A percentile compares a stretch with the other conserved stretches of the same genome.
Conservation (phyloP, 2,888 invertebrate species). For the Amiota communis region DNA sequence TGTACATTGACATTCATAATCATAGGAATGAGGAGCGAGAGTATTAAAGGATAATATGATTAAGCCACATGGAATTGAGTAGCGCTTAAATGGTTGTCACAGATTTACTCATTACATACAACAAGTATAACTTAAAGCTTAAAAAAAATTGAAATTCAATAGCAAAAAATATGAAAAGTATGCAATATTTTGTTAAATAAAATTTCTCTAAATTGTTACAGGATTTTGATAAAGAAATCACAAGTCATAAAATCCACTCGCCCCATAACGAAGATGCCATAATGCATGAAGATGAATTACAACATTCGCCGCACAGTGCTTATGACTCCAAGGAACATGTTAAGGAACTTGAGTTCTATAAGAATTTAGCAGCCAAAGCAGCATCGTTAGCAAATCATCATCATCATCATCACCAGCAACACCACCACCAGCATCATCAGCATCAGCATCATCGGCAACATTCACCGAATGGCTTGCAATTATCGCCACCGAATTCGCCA, state of each 20-base stretch:
- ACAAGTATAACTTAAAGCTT: background rate
- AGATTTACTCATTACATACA: conserved; percentile 6
- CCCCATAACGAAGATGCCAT: conserved; percentile 49
- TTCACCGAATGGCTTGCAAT: conserved; percentile 42
- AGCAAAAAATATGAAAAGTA: background rate
- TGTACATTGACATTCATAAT: too few relatives aligned
- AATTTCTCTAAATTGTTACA: conserved; percentile 49
- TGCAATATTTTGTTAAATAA: background rate
- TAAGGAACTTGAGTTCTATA: conserved; percentile 71
- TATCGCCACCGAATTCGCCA: conserved; percentile 49
- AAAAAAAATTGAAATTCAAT: background rate
- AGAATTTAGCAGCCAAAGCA: conserved; percentile 69
- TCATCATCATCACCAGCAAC: conserved; percentile 20
- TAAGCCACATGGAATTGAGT: background rate
- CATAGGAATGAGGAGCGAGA: too few relatives aligned
- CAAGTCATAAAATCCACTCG: conserved; percentile 67
- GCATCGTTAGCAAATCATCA: conserved; percentile 64
- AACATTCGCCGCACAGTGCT: conserved; percentile 46
- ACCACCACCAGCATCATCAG: conserved; percentile 53
- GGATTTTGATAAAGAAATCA: conserved; percentile 72
- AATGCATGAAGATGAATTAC: conserved; percentile 53
- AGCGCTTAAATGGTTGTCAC: conserved; percentile 7
- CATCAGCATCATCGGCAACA: conserved; percentile 25
- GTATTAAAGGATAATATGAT: background rate
- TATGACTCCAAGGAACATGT: conserved; percentile 66